A percentile compares a stretch with the other conserved stretches of the same genome.
These are phyloP conservation scores for Acanthiza pusilla DNA, from an alignment of 2,797 vertebrate genomes.

Conservation along the genomic window DNA sequence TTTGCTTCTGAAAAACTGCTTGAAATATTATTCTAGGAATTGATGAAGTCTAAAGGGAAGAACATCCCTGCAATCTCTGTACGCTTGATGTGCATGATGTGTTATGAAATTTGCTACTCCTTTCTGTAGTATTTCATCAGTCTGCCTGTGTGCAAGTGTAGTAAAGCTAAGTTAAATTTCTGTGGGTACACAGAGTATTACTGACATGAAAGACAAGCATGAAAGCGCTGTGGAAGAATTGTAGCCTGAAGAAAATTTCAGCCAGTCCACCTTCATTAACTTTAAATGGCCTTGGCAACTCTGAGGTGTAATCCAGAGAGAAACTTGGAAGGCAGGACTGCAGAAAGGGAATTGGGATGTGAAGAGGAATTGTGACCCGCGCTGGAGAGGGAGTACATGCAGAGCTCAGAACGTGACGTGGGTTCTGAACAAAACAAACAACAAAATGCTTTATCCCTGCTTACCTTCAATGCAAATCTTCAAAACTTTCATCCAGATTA, in stretches of 20 bases:
- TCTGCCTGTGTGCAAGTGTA: not conserved
- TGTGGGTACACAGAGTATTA: not conserved
- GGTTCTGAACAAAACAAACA: not conserved
- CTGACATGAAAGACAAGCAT: slow-evolving; percentile 2
- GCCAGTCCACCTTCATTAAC: slow-evolving; percentile 41
- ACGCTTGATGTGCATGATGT: not conserved
- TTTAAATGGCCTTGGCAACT: slow-evolving; percentile 4
- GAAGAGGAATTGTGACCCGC: not conserved
- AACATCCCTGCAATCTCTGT: not conserved
- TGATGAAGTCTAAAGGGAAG: not conserved
- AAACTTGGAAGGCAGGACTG: not conserved
- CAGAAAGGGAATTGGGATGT: not conserved
- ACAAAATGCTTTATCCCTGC: not conserved
- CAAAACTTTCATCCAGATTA: not conserved
- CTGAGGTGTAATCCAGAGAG: not conserved
- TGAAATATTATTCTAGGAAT: not conserved
- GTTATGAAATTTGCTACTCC: not conserved
- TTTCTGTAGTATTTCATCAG: not conserved
- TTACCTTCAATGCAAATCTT: not conserved
- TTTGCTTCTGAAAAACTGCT: not conserved
- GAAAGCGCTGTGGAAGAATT: not conserved
- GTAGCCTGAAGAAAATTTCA: slow-evolving; percentile 46
- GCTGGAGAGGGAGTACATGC: not conserved
- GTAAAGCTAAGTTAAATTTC: not conserved
- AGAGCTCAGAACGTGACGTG: not conserved